A percentile compares a stretch with the other conserved stretches of the same genome.
phyloP scores from a whole-genome alignment of 1,140 invertebrate genomes.

The Polypedilum vanderplanki region DNA sequence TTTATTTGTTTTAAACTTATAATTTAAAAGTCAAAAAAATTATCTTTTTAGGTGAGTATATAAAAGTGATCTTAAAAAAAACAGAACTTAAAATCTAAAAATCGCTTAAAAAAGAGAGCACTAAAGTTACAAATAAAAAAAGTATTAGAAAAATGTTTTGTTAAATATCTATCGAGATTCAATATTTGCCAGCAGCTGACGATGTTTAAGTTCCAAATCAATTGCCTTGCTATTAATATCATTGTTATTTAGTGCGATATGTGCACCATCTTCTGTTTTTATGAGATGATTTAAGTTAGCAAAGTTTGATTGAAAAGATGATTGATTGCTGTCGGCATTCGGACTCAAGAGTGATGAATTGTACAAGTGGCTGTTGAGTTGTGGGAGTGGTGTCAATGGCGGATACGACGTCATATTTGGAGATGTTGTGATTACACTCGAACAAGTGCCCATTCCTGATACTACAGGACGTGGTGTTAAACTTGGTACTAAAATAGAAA shows the following conservation, averaged over 20 bases:
- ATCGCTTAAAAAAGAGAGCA: not conserved
- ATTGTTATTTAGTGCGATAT: not conserved
- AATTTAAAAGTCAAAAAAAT: no score
- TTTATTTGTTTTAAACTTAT: no score
- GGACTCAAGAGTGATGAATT: constrained; percentile 16
- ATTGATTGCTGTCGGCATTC: not conserved
- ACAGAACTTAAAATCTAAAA: not conserved
- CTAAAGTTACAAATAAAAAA: constrained; percentile 10
- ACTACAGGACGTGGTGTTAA: not conserved
- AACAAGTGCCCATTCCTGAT: not conserved
- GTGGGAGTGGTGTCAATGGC: not conserved
- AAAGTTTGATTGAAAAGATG: not conserved
- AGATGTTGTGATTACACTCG: not conserved
- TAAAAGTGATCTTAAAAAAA: no score
- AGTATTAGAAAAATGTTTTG: not conserved
- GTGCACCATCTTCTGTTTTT: not conserved
- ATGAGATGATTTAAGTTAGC: not conserved
- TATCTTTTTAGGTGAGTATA: no score
- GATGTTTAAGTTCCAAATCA: constrained; percentile 5
- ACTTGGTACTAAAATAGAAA: constrained; percentile 2
- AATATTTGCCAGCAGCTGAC: not conserved
- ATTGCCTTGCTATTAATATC: not conserved
- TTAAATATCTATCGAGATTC: not conserved
- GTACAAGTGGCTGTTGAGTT: constrained; percentile 4
- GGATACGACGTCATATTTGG: not conserved